Evolutionary conservation across 2,113 vertebrate species (phyloP), one percentile per base, ranked within the genome.

Genomic region (Sarotherodon lohbergeri): DNA sequence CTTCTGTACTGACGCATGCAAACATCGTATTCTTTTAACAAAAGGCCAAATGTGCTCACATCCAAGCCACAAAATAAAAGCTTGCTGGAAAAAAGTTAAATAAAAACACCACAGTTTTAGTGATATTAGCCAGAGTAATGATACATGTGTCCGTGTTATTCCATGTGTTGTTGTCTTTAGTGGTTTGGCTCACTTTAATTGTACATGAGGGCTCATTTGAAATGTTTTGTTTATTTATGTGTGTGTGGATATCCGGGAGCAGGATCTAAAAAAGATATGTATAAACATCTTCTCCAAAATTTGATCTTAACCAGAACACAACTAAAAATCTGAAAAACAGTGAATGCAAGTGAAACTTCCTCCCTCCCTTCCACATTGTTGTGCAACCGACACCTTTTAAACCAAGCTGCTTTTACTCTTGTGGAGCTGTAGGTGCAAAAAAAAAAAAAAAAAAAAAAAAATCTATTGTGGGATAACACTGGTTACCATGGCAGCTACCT

Each of bases 401-500:
- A 86, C 71, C 83, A 52, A 78, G 76, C 54, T 86, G 73, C 79
- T 91, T 54, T 56, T 81, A 57, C 84, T 89, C 91, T 68, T 90
- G 73, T 11, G 54, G 84, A 88, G 54, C 73, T 34, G 82, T 63
- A 84, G 83, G 85, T 86, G 83, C 4, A 80, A 90, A 86, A 41
- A 36, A 11, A 12, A 73, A 36, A 16, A 3, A 0, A 8, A 27
- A 1, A 61, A 43, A 27, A 46, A 55, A 90, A 91, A 87, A 82
- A 85, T 82, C 83, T 34, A 43, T 85, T 73, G 79, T 34, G 86
- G 89, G 82, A 90, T 89, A 76, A 85, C 9, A 22, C 81, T 24
- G 81, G 87, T 96, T 85, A 57, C 91, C 89, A 89, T 88, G 88
- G 88, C 89, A 86, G 94, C 93, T 55, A 43, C 84, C 91, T 85